Evolutionary conservation across 1,140 invertebrate genomes (phyloP).

Genomic region (Zaprionus capensis): DNA sequence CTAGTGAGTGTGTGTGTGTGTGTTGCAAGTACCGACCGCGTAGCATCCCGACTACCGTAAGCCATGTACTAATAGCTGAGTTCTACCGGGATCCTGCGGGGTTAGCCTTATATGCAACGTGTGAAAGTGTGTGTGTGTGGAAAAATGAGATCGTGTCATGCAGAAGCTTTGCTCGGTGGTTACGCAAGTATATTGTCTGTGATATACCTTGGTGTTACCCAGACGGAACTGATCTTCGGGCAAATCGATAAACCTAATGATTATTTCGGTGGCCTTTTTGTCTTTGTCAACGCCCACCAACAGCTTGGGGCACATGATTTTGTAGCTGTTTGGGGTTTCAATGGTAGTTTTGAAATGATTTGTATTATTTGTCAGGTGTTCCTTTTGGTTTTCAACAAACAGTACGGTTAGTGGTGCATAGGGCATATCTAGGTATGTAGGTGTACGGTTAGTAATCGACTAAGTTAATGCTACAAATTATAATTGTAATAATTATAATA

Average conservation of each 20-base stretch:
- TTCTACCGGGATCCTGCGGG: constrained; percentile 5
- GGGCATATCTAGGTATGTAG: background rate
- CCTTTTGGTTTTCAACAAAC: background rate
- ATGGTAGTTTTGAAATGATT: constrained; percentile 53
- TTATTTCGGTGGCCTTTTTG: constrained; percentile 94
- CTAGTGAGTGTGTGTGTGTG: constrained; percentile 7
- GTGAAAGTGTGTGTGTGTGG: constrained; percentile 9
- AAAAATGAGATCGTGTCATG: constrained; percentile 1
- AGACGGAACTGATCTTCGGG: constrained; percentile 96
- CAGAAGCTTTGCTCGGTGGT: constrained; percentile 4
- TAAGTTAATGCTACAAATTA: constrained; percentile 64
- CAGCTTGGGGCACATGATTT: constrained; percentile 94
- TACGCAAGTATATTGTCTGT: constrained; percentile 72
- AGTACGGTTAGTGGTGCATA: constrained; percentile 7
- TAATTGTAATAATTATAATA: constrained; percentile 14
- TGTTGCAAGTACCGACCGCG: background rate
- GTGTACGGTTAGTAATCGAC: constrained; percentile 29
- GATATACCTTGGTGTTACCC: constrained; percentile 97
- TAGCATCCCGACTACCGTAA: constrained; percentile 26
- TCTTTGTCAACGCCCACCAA: constrained; percentile 90
- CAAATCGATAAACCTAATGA: constrained; percentile 93
- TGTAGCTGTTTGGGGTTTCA: constrained; percentile 89
- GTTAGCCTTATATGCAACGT: background rate
- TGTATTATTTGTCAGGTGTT: constrained; percentile 41
- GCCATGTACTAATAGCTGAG: constrained; percentile 64